phyloP scores from a whole-genome alignment of 1,140 invertebrate species.

The Trypoxylus dichotomus region DNA sequence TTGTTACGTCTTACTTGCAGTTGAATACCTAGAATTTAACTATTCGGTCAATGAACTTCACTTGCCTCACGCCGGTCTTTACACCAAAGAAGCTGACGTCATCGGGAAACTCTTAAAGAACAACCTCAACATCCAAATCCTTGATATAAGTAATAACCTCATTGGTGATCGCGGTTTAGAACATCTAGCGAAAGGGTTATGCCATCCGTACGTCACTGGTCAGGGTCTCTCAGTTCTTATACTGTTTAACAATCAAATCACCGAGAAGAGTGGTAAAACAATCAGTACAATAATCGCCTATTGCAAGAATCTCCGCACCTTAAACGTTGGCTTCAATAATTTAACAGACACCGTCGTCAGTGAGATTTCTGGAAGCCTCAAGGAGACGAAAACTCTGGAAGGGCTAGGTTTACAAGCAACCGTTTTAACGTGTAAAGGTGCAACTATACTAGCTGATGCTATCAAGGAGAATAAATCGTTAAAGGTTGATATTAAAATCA shows the following conservation, averaged over 20 bases:
- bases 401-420: slow-evolving; percentile 49
- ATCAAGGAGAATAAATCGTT: slow-evolving; percentile 44
- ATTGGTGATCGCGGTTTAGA: slow-evolving; percentile 50
- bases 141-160: slow-evolving; percentile 51
- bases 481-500: slow-evolving; percentile 37
- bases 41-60: slow-evolving; percentile 46
- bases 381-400: slow-evolving; percentile 41
- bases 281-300: slow-evolving; percentile 46
- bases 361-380: slow-evolving; percentile 40
- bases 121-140: slow-evolving; percentile 45
- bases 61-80: slow-evolving; percentile 47
- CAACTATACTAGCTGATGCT: slow-evolving; percentile 39
- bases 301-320: slow-evolving; percentile 46
- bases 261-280: slow-evolving; percentile 46
- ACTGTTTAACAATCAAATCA: slow-evolving; percentile 49
- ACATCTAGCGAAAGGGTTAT: slow-evolving; percentile 45
- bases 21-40: slow-evolving; percentile 45
- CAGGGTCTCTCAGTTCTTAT: slow-evolving; percentile 46
- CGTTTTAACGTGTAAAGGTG: slow-evolving; percentile 47
- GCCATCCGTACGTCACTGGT: slow-evolving; percentile 38
- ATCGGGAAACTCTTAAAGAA: slow-evolving; percentile 44
- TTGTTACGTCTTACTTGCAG: slow-evolving; percentile 34
- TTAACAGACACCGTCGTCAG: slow-evolving; percentile 46
- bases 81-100: slow-evolving; percentile 49
- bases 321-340: slow-evolving; percentile 50